phyloP scores from a whole-genome alignment of 2,113 vertebrate genomes.

The Anser brachyrhynchus region DNA sequence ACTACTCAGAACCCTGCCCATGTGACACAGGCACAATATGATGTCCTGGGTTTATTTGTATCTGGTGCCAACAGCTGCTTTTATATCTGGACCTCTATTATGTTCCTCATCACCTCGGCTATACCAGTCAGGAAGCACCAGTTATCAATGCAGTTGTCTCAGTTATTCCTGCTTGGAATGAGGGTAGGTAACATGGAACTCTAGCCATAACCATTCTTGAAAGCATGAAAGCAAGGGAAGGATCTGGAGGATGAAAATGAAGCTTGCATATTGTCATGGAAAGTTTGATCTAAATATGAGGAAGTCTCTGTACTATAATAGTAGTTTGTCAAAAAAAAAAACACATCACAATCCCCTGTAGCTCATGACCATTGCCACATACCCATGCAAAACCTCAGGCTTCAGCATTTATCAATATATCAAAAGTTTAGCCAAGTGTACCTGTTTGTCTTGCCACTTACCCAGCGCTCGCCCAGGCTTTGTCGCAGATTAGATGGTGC shows the following conservation, averaged over 20 bases:
- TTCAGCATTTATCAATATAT: constrained; percentile 5
- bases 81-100: neutral
- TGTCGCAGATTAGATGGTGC: neutral
- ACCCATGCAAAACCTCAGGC: constrained; percentile 21
- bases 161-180: neutral
- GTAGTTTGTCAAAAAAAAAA: neutral
- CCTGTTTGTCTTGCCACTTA: constrained; percentile 31
- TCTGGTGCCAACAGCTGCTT: neutral
- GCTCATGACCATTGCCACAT: constrained; percentile 35
- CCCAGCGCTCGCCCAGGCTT: neutral
- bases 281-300: neutral
- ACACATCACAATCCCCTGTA: neutral
- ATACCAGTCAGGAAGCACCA: neutral
- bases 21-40: neutral
- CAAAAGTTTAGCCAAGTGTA: neutral
- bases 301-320: neutral
- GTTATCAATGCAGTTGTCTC: neutral
- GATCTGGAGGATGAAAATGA: neutral
- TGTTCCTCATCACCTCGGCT: neutral
- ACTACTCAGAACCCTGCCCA: neutral
- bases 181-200: neutral
- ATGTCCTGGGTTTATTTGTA: neutral
- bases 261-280: neutral
- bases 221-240: neutral
- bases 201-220: neutral